Base-by-base conservation (phyloP, 1,140 invertebrate species). In the Caenorhabditis inopinata region DNA sequence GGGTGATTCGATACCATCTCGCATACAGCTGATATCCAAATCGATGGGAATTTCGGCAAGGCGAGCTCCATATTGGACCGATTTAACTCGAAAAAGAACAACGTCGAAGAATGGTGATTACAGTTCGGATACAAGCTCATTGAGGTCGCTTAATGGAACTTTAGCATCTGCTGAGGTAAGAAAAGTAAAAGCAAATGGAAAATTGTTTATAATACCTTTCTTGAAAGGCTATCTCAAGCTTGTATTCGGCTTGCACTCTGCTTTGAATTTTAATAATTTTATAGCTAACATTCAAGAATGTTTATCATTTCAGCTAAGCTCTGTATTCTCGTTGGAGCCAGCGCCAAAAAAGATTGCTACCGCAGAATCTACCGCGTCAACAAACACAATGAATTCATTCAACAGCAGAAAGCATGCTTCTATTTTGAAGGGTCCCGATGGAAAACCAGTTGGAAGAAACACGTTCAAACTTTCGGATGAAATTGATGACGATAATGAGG, bases 391-490 rank as follows among this genome's bases (percentile, higher is more conserved):
- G 2, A 38, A 68, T 18, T 68, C 58, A 5, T 42, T 32, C 1
- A 68, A 38, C 23, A 68, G 29, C n/a, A 35, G 32, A 58, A 58
- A 58, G 16, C 51, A 58, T 16, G 51, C 16, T 16, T 58, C 51
- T 9, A 68, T 68, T 18, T 1, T 68, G 32, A 45, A 42, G 35
- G 76, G 76, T 0, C 35, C 76, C 16, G 76, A 78, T n/a, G 76
- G 76, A 9, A 78, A 68, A 68, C 32, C 58, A 35, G 58, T 78
- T 29, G 42, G 49, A 12, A 18, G 76, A 27, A 78, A 78, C 38
- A 49, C 53, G 2, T 78, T 78, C 38, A 78, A 78, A n/a, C 58
- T 68, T 42, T 51, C 32, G 16, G 53, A 62, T 23, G 76, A 58
- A 27, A 18, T 62, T 25, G 76, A 62, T 6, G 76, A 78, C 11